Evolutionary conservation across 2,113 vertebrate species (phyloP).

Genomic region (Psephotus haematonotus): DNA sequence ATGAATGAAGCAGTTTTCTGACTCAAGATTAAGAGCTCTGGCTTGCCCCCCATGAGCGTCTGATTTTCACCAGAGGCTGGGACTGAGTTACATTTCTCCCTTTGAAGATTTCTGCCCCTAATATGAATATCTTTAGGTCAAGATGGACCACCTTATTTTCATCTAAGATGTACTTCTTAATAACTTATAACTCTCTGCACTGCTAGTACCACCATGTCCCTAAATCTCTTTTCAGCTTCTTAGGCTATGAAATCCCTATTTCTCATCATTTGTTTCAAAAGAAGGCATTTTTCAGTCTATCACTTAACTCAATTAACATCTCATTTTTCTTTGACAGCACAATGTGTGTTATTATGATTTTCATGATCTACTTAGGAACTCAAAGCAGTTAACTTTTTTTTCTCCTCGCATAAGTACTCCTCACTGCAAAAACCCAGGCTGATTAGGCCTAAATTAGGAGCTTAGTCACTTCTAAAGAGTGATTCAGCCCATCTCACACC

Average conservation of each 20-base stretch:
- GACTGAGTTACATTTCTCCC: not conserved
- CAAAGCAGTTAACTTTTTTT: not conserved
- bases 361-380: slow-evolving; percentile 14
- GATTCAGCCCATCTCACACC: not conserved
- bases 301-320: slow-evolving; percentile 2
- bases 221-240: not conserved
- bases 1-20: not conserved
- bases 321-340: slow-evolving; percentile 51
- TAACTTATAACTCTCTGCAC: not conserved
- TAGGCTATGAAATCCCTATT: not conserved
- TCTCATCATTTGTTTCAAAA: not conserved
- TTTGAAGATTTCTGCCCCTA: not conserved
- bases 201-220: not conserved
- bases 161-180: not conserved
- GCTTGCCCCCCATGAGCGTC: not conserved
- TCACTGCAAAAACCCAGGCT: not conserved
- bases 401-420: not conserved
- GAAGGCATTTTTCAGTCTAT: not conserved
- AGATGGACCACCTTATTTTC: not conserved
- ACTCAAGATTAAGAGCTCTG: not conserved
- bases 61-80: not conserved
- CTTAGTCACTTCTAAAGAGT: not conserved
- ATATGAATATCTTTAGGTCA: not conserved
- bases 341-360: slow-evolving; percentile 25
- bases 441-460: not conserved